Evolutionary conservation across 1,140 invertebrate species (phyloP), one percentile per base, ranked within the genome.

Genomic region (Neoseiulus cucumeris): DNA sequence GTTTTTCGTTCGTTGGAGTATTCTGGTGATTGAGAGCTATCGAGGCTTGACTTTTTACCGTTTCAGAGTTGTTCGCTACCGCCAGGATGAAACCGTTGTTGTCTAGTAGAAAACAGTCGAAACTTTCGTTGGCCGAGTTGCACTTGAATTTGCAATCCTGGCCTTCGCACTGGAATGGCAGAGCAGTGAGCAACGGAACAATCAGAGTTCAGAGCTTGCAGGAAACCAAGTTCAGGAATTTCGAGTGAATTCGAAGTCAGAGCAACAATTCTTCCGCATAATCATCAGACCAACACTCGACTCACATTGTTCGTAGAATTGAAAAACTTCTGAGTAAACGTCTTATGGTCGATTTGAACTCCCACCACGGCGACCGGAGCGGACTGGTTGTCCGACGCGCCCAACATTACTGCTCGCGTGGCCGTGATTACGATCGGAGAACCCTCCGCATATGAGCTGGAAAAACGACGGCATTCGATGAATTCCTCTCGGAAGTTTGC

Each of bases 61-160:
- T 39, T 39, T 33, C 45, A 2, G 51, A 59, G 12, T 25, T 20
- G 51, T 59, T 59, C 25, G 51, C 88, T 4, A 88, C 91, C 28
- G 91, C 83, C 33, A 93, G 85, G n/a, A 93, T 85, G 74, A 91
- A 94, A 9, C 90, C 90, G 74, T 89, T 91, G 74, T 92, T 89
- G 71, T 94, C 90, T 42, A 93, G 75, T 12, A 95, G 84, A 73
- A 90, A 93, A 74, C 90, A 94, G 71, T 93, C 88, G 2, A 92
- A 76, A 69, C 87, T 79, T 80, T 6, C 80, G 82, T 22, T 83
- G 83, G 72, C 86, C 89, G 86, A 88, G 72, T 41, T 44, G 66
- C 64, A 72, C 64, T 66, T 66, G 12, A 64, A n/a, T 20, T 68
- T 39, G 22, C 64, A 68, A 6, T 66, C 42, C 25, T 68, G 25